Conservation (phyloP, 2,888 invertebrate species). For the Torymus tubicola region DNA sequence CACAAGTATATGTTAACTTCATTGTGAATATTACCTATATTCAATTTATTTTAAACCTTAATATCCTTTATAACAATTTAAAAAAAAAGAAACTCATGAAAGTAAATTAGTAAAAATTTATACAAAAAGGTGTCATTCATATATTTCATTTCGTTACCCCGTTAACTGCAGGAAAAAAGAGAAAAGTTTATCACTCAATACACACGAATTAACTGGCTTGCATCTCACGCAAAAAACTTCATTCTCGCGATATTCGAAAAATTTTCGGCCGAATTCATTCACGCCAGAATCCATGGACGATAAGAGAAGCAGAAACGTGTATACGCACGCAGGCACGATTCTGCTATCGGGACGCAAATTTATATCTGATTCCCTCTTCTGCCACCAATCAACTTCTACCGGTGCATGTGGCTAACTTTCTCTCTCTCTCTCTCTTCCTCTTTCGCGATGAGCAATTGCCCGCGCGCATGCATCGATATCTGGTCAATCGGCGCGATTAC, state of each 20-base stretch:
- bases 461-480: conserved; percentile 26
- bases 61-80: too few species aligned
- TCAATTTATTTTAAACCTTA: too few species aligned
- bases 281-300: conserved; percentile 45
- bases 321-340: conserved; percentile 59
- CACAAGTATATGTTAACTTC: too few species aligned
- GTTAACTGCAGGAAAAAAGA: too few species aligned
- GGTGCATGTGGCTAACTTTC: not conserved
- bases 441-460: conserved; percentile 38
- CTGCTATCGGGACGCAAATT: conserved; percentile 66
- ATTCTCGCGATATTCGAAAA: conserved; percentile 52
- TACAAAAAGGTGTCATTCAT: too few species aligned
- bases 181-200: too few species aligned
- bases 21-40: too few species aligned
- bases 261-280: conserved; percentile 23
- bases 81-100: too few species aligned
- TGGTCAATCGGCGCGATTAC: conserved; percentile 47
- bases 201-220: too few species aligned
- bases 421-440: conserved; percentile 12
- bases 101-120: too few species aligned
- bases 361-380: conserved; percentile 69
- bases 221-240: conserved; percentile 47
- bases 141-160: too few species aligned
- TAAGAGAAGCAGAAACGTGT: conserved; percentile 62
- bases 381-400: conserved; percentile 56